phyloP scores from a whole-genome alignment of 2,113 vertebrate species.

The Mustela nigripes region DNA sequence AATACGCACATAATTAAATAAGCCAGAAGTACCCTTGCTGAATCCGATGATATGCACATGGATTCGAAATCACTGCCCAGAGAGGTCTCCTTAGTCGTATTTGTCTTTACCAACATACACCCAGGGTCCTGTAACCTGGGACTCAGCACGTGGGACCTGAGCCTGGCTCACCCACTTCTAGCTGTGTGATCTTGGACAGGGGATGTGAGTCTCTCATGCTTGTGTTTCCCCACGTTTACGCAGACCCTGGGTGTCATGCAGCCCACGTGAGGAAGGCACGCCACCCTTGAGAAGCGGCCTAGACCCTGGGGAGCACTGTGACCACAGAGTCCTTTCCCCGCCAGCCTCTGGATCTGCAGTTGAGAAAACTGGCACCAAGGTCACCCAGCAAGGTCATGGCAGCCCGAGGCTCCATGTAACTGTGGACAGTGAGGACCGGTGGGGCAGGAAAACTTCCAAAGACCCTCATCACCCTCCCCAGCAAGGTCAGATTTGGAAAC shows the following conservation, averaged over 20 bases:
- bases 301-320: rapidly evolving
- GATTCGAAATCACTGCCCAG: not conserved
- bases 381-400: not conserved
- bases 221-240: not conserved
- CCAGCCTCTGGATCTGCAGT: not conserved
- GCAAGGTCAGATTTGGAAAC: too few species aligned
- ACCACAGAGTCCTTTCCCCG: not conserved
- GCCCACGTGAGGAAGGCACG: not conserved
- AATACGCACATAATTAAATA: rapidly evolving
- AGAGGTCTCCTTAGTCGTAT: rapidly evolving
- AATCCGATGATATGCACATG: rapidly evolving
- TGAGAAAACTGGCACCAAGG: not conserved
- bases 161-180: not conserved
- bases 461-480: rapidly evolving
- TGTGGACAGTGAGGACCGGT: rapidly evolving
- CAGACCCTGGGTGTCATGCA: rapidly evolving
- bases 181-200: not conserved
- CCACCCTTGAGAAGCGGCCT: rapidly evolving
- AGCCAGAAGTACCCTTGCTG: not conserved
- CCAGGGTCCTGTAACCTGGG: rapidly evolving
- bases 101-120: not conserved
- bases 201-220: not conserved
- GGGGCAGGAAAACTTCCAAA: not conserved
- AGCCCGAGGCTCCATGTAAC: too few species aligned
- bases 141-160: not conserved